These are phyloP conservation scores for Xiphorhynchus elegans DNA, from an alignment of 2,113 vertebrate genomes.

Conservation along the genomic window DNA sequence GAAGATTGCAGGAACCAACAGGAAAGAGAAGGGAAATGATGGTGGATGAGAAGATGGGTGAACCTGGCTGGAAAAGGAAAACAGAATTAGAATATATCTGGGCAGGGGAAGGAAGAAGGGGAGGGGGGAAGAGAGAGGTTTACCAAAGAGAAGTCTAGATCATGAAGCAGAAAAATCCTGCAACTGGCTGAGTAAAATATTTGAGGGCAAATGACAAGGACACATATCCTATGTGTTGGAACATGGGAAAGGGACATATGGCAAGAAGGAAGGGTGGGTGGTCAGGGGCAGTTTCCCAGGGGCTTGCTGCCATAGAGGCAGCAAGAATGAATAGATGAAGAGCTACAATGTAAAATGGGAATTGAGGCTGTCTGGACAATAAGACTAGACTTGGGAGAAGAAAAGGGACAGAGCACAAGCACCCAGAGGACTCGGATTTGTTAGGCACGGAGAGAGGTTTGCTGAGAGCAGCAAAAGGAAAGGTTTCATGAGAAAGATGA, in stretches of 20 bases:
- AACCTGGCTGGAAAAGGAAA: not conserved
- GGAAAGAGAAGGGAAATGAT: not conserved
- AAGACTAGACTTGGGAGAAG: not conserved
- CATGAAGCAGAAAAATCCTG: not conserved
- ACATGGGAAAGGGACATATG: rapidly evolving
- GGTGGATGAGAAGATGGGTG: not conserved
- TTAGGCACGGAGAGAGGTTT: not conserved
- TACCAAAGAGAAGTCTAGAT: not conserved
- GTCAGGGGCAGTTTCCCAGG: not conserved
- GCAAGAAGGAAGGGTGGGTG: not conserved
- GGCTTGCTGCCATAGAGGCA: not conserved
- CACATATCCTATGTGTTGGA: not conserved
- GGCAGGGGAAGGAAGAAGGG: not conserved
- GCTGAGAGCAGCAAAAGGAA: not conserved
- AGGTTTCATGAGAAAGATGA: not conserved
- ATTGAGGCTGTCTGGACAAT: not conserved
- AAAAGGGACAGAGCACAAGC: not conserved
- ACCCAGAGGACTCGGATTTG: not conserved
- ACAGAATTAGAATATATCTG: not conserved
- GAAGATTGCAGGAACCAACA: not conserved
- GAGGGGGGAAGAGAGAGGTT: not conserved
- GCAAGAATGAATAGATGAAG: not conserved
- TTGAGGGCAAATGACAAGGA: not conserved
- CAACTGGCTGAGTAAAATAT: not conserved
- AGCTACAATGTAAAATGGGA: not conserved